Conservation (phyloP, 2,888 invertebrate genomes). For the Ferdinandea cuprea region DNA sequence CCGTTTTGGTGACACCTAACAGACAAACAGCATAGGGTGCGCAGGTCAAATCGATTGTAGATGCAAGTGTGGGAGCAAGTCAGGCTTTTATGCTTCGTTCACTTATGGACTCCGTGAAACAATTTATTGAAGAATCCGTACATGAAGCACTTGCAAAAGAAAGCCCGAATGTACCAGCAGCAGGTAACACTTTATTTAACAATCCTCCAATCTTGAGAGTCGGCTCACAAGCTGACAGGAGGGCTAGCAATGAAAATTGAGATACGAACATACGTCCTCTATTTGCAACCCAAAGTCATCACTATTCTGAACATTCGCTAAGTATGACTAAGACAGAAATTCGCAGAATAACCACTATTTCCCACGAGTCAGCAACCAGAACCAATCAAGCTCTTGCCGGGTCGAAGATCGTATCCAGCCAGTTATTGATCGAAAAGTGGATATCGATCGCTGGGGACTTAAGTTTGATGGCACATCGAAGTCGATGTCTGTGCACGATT, state of each 20-base stretch:
- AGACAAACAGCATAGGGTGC: neutral
- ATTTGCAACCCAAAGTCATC: neutral
- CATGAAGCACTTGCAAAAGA: neutral
- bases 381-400: neutral
- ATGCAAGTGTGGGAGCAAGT: neutral
- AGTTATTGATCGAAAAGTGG: neutral
- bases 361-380: neutral
- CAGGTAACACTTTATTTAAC: neutral
- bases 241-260: too few species aligned
- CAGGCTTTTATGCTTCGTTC: neutral
- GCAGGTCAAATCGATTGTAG: conserved; percentile 1
- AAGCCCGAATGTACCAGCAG: too few species aligned
- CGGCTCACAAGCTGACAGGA: too few species aligned
- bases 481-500: conserved; percentile 15
- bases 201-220: neutral
- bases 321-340: neutral
- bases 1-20: neutral
- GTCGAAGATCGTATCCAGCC: neutral
- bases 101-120: neutral
- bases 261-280: neutral
- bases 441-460: conserved; percentile 19
- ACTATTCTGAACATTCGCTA: neutral
- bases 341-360: neutral
- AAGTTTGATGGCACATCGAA: conserved; percentile 31
- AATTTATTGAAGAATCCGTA: conserved; percentile 1